A percentile compares a stretch with the other conserved stretches of the same genome.
Evolutionary conservation across 2,113 vertebrate genomes (phyloP).

Genomic region (Hypanus sabinus): DNA sequence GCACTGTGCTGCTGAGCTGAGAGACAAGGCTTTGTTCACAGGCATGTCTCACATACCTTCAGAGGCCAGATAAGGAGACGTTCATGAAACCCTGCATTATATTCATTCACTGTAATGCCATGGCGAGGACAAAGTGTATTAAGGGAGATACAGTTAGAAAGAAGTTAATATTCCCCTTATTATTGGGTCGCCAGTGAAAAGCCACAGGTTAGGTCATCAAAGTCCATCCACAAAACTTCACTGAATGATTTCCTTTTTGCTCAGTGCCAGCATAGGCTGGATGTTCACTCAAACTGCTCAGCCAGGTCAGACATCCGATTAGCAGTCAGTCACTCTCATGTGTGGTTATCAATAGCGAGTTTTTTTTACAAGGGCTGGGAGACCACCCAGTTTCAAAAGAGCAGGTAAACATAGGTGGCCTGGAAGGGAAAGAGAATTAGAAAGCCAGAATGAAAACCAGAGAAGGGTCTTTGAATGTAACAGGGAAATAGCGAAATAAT

Average conservation of each 20-base stretch:
- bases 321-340: constrained; percentile 68
- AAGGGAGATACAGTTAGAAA: constrained; percentile 57
- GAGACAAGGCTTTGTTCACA: constrained; percentile 83
- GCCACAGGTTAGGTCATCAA: constrained; percentile 72
- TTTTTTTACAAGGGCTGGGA: constrained; percentile 51
- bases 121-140: constrained; percentile 60
- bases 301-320: constrained; percentile 66
- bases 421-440: constrained; percentile 39
- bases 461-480: background rate
- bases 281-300: constrained; percentile 58
- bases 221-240: constrained; percentile 58
- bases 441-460: constrained; percentile 43
- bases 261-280: constrained; percentile 44
- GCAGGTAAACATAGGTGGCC: constrained; percentile 58
- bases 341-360: constrained; percentile 56
- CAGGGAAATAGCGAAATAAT: background rate
- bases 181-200: constrained; percentile 67
- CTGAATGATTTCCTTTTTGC: constrained; percentile 59
- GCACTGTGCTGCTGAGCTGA: constrained; percentile 61
- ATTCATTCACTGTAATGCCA: constrained; percentile 65
- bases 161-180: constrained; percentile 70
- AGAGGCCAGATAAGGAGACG: constrained; percentile 77
- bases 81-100: constrained; percentile 84
- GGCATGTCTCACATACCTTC: constrained; percentile 92
- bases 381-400: constrained; percentile 58